Conservation (phyloP, 1,140 invertebrate species). For the Chrysopa pallens region DNA sequence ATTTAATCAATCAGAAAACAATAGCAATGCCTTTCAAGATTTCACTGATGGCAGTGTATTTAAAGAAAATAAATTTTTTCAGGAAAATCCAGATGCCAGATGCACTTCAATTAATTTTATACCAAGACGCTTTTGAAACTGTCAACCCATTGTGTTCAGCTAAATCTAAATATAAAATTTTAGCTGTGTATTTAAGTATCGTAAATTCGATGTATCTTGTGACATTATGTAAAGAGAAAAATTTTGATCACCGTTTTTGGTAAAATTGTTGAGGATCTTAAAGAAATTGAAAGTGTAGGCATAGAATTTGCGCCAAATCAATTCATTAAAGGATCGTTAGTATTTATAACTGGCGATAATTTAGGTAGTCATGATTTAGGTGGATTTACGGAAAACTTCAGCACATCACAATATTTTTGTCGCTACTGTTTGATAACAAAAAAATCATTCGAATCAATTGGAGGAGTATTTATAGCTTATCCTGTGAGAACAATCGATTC, state of each 20-base stretch:
- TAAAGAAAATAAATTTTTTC: constrained; percentile 15
- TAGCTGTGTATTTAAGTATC: constrained; percentile 18
- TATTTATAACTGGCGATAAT: constrained; percentile 16
- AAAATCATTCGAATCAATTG: constrained; percentile 5
- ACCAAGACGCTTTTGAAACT: constrained; percentile 19
- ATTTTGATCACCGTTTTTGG: constrained; percentile 15
- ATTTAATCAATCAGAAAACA: constrained; percentile 2
- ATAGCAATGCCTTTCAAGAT: constrained; percentile 10
- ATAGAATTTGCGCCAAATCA: constrained; percentile 6
- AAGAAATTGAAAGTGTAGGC: constrained; percentile 12
- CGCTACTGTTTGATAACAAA: constrained; percentile 10
- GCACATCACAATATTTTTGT: constrained; percentile 11
- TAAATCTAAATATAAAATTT: constrained; percentile 17
- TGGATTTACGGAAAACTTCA: constrained; percentile 14
- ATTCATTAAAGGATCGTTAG: constrained; percentile 11
- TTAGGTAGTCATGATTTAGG: constrained; percentile 13
- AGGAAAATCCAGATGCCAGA: constrained; percentile 10
- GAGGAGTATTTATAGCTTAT: constrained; percentile 4
- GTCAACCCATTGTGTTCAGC: constrained; percentile 18
- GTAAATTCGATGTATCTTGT: constrained; percentile 16
- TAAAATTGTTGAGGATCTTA: constrained; percentile 15
- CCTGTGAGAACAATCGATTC: constrained; percentile 7
- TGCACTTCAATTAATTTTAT: constrained; percentile 16
- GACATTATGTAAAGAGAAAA: constrained; percentile 14
- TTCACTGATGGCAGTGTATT: constrained; percentile 14